Conservation (phyloP, 2,888 invertebrate genomes). For the Lepidochrysops patricia region DNA sequence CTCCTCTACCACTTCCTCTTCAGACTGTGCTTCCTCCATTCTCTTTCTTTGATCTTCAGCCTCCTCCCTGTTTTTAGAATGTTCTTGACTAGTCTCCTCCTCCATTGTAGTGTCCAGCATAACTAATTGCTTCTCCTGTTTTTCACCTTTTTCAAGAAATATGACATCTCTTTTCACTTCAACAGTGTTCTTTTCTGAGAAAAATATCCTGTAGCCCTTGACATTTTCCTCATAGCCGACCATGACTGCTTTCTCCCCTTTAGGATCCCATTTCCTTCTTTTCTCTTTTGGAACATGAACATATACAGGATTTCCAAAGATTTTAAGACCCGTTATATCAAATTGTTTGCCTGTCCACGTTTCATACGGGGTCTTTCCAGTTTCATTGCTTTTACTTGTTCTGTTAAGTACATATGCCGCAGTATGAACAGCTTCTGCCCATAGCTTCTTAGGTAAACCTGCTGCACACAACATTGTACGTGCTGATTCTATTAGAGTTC, state of each 20-base stretch:
- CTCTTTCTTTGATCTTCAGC: no score
- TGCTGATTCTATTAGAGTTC: conserved; percentile 29
- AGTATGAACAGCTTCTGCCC: conserved; percentile 19
- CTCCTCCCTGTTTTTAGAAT: background rate
- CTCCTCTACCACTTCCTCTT: background rate
- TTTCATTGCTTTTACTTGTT: conserved; percentile 15
- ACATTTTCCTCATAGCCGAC: conserved; percentile 20
- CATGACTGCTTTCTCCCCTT: conserved; percentile 24
- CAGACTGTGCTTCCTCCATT: background rate
- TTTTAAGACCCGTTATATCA: background rate
- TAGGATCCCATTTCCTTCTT: conserved; percentile 25
- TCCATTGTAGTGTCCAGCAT: background rate
- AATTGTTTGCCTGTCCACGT: conserved; percentile 15
- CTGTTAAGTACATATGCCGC: conserved; percentile 15
- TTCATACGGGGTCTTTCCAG: conserved; percentile 19
- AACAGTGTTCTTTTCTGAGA: conserved; percentile 10
- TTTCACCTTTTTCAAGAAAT: conserved; percentile 2
- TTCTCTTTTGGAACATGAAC: conserved; percentile 18
- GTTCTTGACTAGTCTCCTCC: background rate
- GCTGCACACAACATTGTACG: conserved; percentile 20
- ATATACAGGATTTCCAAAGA: conserved; percentile 15
- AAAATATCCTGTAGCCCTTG: conserved; percentile 20
- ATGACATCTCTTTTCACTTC: conserved; percentile 14
- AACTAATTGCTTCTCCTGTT: background rate
- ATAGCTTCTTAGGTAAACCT: conserved; percentile 16